Percentiles rank a stretch among this genome's conserved stretches.
Evolutionary conservation across 2,888 invertebrate genomes (phyloP).

Genomic region (Hirtodrosophila trivittata): DNA sequence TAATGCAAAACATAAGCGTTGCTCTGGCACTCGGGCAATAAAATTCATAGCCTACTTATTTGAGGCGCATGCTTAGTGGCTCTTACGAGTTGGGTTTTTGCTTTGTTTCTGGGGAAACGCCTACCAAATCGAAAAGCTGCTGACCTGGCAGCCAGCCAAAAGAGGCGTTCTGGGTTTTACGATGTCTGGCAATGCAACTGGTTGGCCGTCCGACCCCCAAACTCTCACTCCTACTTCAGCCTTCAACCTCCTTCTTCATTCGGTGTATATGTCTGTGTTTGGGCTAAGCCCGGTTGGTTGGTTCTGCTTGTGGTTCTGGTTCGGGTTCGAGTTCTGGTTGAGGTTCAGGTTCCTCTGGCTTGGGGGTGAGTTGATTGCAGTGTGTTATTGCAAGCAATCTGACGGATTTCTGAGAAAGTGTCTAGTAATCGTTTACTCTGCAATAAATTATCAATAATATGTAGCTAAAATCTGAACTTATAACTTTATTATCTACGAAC

Average conservation of each 20-base stretch:
- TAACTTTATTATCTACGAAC: slow-evolving; percentile 15
- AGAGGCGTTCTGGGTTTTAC: slow-evolving; percentile 54
- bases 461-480: too few species aligned
- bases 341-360: slow-evolving; percentile 6
- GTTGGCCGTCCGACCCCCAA: slow-evolving; percentile 35
- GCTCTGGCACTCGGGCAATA: slow-evolving; percentile 27
- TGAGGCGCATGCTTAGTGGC: slow-evolving; percentile 58
- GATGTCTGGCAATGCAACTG: slow-evolving; percentile 56
- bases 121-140: slow-evolving; percentile 42
- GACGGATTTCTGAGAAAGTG: too few species aligned
- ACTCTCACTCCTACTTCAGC: background rate
- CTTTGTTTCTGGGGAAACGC: slow-evolving; percentile 44
- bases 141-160: slow-evolving; percentile 62
- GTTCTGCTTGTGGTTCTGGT: slow-evolving; percentile 17
- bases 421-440: too few species aligned
- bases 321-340: too few species aligned
- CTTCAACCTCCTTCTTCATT: background rate
- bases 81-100: slow-evolving; percentile 14
- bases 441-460: too few species aligned
- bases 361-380: slow-evolving; percentile 15
- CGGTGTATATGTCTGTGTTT: slow-evolving; percentile 1
- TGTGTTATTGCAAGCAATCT: too few species aligned
- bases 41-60: slow-evolving; percentile 63
- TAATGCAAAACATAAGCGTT: slow-evolving; percentile 44
- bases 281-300: background rate